These are phyloP conservation scores for Hemitrygon akajei DNA, from an alignment of 2,797 vertebrate species.

Conservation along the genomic window DNA sequence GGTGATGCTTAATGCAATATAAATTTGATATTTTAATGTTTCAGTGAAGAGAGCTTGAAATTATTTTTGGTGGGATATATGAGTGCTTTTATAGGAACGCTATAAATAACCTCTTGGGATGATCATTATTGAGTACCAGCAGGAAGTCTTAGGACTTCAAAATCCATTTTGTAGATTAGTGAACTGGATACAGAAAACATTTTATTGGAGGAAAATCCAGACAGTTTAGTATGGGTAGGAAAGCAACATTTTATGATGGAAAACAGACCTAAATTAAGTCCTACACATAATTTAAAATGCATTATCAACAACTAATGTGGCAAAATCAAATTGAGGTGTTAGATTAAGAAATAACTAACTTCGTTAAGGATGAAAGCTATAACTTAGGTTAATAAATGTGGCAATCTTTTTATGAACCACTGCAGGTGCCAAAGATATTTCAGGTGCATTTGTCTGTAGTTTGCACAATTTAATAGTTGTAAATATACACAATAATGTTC, in stretches of 20 bases:
- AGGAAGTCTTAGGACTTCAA: not conserved
- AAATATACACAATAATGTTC: not conserved
- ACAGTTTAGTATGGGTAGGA: not conserved
- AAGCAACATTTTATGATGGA: not conserved
- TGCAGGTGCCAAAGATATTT: no score
- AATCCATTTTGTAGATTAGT: not conserved
- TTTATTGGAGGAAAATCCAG: not conserved
- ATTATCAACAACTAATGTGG: not conserved
- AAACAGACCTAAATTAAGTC: not conserved
- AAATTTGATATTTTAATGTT: not conserved
- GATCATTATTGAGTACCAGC: not conserved
- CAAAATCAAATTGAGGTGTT: not conserved
- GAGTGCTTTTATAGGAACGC: conserved; percentile 17
- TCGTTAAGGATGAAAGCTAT: no score
- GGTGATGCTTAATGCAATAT: not conserved
- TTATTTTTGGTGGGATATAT: not conserved
- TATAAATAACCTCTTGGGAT: not conserved
- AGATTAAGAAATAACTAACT: not conserved
- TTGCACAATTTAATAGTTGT: not conserved
- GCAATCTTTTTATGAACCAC: no score
- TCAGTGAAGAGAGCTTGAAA: not conserved
- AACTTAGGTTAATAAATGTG: no score
- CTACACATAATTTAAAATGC: not conserved
- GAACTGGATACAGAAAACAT: not conserved
- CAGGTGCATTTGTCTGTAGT: no score